Evolutionary conservation across 2,113 vertebrate genomes (phyloP).

Genomic region (Xiphorhynchus elegans): DNA sequence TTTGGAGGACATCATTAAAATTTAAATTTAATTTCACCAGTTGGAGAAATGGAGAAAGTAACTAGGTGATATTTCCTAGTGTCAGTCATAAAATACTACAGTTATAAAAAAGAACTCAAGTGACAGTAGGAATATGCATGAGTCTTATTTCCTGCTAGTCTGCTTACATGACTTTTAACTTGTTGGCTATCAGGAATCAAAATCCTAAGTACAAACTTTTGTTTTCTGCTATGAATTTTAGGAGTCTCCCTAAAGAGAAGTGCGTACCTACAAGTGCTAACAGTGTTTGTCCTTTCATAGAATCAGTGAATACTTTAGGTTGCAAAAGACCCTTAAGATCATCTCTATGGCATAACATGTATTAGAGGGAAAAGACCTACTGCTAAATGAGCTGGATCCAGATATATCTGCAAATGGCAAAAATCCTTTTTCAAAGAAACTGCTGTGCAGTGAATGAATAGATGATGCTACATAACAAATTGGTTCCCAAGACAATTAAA

Average conservation of each 20-base stretch:
- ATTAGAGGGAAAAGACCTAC: not conserved
- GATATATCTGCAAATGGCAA: not conserved
- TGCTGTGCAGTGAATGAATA: not conserved
- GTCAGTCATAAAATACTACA: not conserved
- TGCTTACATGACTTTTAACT: not conserved
- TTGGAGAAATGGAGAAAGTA: not conserved
- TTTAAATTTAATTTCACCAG: slow-evolving; percentile 31
- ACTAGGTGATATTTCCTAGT: not conserved
- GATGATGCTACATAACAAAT: not conserved
- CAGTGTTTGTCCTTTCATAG: not conserved
- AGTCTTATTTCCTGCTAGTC: not conserved
- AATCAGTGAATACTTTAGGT: not conserved
- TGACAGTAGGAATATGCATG: not conserved
- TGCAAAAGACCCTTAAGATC: not conserved
- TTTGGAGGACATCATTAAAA: not conserved
- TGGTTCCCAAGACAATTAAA: not conserved
- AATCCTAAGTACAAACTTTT: not conserved
- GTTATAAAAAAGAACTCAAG: not conserved
- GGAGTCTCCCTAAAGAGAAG: not conserved
- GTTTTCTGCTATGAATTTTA: not conserved
- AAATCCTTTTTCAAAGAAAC: not conserved
- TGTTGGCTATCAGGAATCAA: not conserved
- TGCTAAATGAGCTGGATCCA: not conserved
- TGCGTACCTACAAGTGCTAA: not conserved
- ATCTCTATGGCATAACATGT: not conserved